A percentile compares a stretch with the other conserved stretches of the same genome.
Conservation (phyloP, 1,140 invertebrate genomes). For the Parapsyche elsis region DNA sequence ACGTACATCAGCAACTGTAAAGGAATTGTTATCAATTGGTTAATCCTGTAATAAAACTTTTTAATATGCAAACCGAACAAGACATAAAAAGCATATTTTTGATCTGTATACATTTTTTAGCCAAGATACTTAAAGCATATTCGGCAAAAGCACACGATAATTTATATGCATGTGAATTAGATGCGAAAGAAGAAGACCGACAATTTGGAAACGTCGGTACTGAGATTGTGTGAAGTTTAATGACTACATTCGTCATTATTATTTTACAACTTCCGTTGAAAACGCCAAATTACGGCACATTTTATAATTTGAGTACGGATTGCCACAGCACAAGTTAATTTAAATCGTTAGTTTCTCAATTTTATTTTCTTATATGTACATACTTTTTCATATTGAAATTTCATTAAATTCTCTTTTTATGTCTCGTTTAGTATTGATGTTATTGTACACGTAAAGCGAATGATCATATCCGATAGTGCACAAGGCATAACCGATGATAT, state of each 20-base stretch:
- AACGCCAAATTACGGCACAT: background rate
- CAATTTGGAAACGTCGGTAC: background rate
- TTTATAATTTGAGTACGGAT: background rate
- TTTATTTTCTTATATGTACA: background rate
- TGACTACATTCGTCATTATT: constrained; percentile 23
- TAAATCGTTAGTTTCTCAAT: background rate
- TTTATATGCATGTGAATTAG: background rate
- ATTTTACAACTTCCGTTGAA: constrained; percentile 28
- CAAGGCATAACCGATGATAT: constrained; percentile 33
- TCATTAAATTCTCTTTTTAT: background rate
- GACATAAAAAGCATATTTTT: background rate
- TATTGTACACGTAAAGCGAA: constrained; percentile 41
- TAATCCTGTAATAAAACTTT: constrained; percentile 38
- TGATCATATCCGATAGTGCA: constrained; percentile 39
- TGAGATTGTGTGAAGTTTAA: constrained; percentile 24
- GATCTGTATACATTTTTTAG: too few relatives aligned
- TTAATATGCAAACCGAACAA: constrained; percentile 22
- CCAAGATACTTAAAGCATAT: too few relatives aligned
- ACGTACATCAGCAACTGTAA: constrained; percentile 41
- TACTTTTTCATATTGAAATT: background rate
- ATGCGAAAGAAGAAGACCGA: background rate
- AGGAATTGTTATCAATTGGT: constrained; percentile 33
- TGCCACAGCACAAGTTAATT: background rate
- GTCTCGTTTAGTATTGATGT: constrained; percentile 10
- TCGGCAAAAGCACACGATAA: background rate